phyloP scores from a whole-genome alignment of 2,888 invertebrate genomes.

The Mesochorus sp. region DNA sequence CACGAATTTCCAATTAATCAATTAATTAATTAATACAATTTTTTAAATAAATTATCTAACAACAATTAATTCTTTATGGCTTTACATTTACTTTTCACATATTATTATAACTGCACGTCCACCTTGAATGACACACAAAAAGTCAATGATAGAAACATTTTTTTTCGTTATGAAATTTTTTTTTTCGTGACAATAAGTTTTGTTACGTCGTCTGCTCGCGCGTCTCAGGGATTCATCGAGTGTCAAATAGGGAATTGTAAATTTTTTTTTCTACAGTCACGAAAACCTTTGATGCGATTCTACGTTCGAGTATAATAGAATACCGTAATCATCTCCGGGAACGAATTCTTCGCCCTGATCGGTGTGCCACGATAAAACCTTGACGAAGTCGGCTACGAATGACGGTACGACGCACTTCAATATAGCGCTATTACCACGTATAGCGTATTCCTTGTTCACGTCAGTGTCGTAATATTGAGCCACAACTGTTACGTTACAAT shows the following conservation, averaged over 20 bases:
- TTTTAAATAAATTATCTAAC: no score
- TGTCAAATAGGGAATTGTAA: slow-evolving; percentile 9
- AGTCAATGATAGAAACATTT: no score
- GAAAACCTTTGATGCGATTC: not conserved
- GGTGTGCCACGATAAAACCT: slow-evolving; percentile 93
- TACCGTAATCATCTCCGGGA: slow-evolving; percentile 86
- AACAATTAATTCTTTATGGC: no score
- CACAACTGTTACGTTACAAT: slow-evolving; percentile 86
- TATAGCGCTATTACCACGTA: slow-evolving; percentile 94
- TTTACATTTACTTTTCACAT: no score
- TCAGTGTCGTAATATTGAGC: slow-evolving; percentile 92
- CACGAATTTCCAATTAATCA: no score
- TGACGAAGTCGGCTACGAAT: slow-evolving; percentile 96
- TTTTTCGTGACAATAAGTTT: not conserved
- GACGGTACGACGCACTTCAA: slow-evolving; percentile 95
- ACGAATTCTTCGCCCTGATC: slow-evolving; percentile 89
- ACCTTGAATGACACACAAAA: no score
- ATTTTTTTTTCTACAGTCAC: not conserved
- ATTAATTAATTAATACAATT: no score
- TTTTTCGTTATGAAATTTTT: not conserved
- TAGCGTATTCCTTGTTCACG: slow-evolving; percentile 94
- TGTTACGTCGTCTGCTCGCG: slow-evolving; percentile 37
- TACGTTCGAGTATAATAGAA: slow-evolving; percentile 36
- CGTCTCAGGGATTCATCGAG: slow-evolving; percentile 36
- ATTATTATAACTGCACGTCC: no score